Conservation (phyloP, 2,113 vertebrate genomes). For the Irena cyanogastra region DNA sequence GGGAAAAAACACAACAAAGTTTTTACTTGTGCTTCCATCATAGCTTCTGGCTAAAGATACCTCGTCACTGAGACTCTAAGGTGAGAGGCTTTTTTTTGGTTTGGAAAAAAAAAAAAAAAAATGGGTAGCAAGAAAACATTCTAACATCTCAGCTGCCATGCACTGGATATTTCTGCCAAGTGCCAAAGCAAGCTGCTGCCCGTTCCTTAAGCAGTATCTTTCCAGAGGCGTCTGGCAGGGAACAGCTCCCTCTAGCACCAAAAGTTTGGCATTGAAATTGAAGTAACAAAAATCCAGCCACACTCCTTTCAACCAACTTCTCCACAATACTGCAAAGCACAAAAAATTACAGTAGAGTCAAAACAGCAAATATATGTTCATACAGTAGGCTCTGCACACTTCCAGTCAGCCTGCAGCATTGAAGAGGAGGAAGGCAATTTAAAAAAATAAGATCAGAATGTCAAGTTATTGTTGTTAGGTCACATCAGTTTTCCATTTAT, state of each 20-base stretch:
- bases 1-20: not conserved
- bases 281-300: not conserved
- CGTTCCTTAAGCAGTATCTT: not conserved
- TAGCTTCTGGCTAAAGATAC: not conserved
- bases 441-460: not conserved
- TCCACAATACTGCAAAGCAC: not conserved
- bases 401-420: not conserved
- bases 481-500: not conserved
- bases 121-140: not conserved
- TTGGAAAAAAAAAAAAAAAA: not conserved
- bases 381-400: not conserved
- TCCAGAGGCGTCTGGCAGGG: not conserved
- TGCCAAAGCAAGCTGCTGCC: not conserved
- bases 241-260: conserved; percentile 57
- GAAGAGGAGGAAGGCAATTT: not conserved
- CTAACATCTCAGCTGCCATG: not conserved
- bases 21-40: not conserved
- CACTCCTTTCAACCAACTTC: not conserved
- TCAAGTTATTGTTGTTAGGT: not conserved
- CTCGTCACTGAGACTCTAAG: not conserved
- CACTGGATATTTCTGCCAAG: not conserved
- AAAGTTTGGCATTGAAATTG: not conserved
- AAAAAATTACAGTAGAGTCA: not conserved
- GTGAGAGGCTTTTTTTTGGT: accelerated
- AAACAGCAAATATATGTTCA: not conserved